Conservation (phyloP, 1,140 invertebrate genomes). For the Bilobella aurantiaca region DNA sequence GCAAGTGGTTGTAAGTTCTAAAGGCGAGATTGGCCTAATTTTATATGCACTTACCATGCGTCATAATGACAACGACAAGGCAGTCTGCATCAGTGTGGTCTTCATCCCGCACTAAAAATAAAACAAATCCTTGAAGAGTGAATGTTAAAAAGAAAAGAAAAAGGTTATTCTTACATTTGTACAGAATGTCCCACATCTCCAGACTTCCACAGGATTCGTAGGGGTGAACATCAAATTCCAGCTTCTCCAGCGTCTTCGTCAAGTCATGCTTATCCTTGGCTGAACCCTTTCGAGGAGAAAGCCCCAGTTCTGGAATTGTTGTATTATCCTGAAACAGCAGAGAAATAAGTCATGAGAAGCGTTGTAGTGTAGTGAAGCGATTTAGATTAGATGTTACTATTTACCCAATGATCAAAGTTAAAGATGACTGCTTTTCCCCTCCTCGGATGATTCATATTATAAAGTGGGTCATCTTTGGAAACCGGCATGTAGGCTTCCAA, state of each 20-base stretch:
- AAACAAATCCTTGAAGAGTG: constrained; percentile 12
- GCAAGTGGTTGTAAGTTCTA: too few species aligned
- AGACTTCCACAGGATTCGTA: constrained; percentile 14
- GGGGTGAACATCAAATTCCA: constrained; percentile 25
- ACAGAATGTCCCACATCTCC: constrained; percentile 10
- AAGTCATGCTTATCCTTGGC: constrained; percentile 27
- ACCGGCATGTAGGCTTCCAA: constrained; percentile 28
- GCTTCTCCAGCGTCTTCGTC: constrained; percentile 11
- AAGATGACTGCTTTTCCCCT: constrained; percentile 48
- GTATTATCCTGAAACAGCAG: constrained; percentile 24
- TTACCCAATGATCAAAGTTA: constrained; percentile 44
- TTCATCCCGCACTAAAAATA: constrained; percentile 36
- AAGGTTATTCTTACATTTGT: constrained; percentile 14
- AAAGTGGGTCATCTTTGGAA: constrained; percentile 35
- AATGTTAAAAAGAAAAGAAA: too few species aligned
- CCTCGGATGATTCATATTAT: constrained; percentile 44
- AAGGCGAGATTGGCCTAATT: too few species aligned
- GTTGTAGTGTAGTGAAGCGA: background rate
- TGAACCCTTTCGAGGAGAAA: constrained; percentile 37
- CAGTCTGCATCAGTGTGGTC: constrained; percentile 44
- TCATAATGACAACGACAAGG: constrained; percentile 44
- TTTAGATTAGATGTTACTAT: constrained; percentile 1
- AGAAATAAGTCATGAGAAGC: constrained; percentile 10
- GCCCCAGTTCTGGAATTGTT: constrained; percentile 34
- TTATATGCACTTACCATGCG: too few species aligned